Evolutionary conservation across 2,888 invertebrate species (phyloP).

Genomic region (Oscheius sp.): DNA sequence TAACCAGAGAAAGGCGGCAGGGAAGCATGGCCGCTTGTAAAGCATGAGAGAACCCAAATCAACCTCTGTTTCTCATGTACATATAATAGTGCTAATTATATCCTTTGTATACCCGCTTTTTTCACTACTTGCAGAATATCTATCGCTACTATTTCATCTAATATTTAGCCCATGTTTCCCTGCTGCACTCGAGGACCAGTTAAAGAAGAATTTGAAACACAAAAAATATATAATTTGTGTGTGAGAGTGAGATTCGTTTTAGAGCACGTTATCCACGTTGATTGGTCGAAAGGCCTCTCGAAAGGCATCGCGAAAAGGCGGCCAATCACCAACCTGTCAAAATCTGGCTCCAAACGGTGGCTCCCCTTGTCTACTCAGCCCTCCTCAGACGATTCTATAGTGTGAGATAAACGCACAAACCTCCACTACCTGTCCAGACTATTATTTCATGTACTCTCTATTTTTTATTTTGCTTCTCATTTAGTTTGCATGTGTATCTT

Average conservation of each 20-base stretch:
- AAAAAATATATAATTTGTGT: neutral
- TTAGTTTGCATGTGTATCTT: conserved; percentile 13
- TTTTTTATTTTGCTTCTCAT: conserved; percentile 13
- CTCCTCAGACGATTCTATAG: conserved; percentile 37
- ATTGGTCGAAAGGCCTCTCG: conserved; percentile 39
- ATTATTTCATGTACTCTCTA: too few relatives aligned
- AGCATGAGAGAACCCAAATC: too few relatives aligned
- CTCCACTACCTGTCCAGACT: too few relatives aligned
- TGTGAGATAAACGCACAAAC: conserved; percentile 13
- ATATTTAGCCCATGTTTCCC: neutral
- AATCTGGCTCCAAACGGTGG: conserved; percentile 27
- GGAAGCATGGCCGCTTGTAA: too few relatives aligned
- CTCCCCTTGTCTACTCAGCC: conserved; percentile 40
- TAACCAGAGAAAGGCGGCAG: too few relatives aligned
- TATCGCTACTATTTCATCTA: neutral
- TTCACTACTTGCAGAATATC: too few relatives aligned
- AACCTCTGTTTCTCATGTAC: too few relatives aligned
- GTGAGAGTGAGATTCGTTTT: conserved; percentile 34
- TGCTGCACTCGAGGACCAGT: neutral
- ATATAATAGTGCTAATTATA: too few relatives aligned
- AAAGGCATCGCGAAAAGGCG: conserved; percentile 40
- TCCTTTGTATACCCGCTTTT: too few relatives aligned
- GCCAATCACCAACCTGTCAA: conserved; percentile 32
- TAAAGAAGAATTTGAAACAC: too few relatives aligned
- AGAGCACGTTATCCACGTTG: conserved; percentile 38